Base-by-base conservation (phyloP, 2,888 invertebrate species). In the Xanthia togata region DNA sequence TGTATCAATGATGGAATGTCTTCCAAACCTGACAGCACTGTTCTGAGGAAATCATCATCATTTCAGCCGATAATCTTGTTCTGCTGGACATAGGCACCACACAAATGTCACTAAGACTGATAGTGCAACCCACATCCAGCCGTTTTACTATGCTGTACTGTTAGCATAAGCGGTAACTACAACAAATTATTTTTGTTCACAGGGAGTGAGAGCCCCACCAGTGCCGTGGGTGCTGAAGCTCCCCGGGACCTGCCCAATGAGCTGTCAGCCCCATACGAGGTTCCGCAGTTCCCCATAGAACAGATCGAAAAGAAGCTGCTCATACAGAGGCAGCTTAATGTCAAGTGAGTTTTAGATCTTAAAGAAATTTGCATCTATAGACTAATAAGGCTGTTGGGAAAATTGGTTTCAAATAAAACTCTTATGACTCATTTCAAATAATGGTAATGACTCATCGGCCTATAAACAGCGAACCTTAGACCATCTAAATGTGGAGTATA, bases 261-360 rank as follows among this genome's bases (percentile, higher is more conserved):
- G 94, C 98, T 99, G 86, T 99, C 99, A 8, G 99, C 99, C 12
- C 99, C 99, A 0, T 99, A 99, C 93, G 99, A 99, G 95, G 98
- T 99, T 60, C 99, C 99, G 0, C 99, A 99, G 95, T 99, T 99
- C 94, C 99, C 99, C 62, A 99, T 99, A 90, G 99, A 99, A 93
- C 99, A 99, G 94, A 98, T 99, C 83, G 99, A 99, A 96, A 98
- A 98, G 95, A 99, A 99, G 93, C 97, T 99, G 59, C 98, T 98
- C 73, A 98, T 99, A 81, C 99, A 99, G 92, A 97, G 99, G 38
- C 98, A 99, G 92, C 97, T 99, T 11, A 98, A 98, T 92, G 98
- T 98, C 90, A 98, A 98, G 99, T 99, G 94, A 97, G 98, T 97
- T 11, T 44, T 17, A 53, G 44, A 68, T 44, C 0, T 41, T 50